These are phyloP conservation scores for Tupiocoris notatus DNA, from an alignment of 2,888 invertebrate genomes.

Conservation along the genomic window DNA sequence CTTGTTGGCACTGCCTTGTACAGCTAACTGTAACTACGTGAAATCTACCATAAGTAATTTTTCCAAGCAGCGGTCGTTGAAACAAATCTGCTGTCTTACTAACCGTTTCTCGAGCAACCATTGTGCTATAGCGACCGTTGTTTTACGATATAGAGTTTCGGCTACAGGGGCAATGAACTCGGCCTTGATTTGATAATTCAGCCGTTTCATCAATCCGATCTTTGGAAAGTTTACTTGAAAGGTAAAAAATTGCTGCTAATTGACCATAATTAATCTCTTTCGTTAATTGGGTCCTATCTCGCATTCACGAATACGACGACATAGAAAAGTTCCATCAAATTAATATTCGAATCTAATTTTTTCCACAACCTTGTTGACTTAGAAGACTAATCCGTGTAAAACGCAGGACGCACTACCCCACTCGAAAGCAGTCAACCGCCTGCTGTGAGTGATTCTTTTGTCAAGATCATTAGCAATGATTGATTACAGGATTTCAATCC, in stretches of 20 bases:
- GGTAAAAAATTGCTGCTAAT: neutral
- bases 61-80: too few relatives aligned
- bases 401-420: neutral
- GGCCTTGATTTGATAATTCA: too few relatives aligned
- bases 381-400: neutral
- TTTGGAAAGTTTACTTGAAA: too few relatives aligned
- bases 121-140: too few relatives aligned
- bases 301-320: neutral
- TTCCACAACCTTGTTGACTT: neutral
- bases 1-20: too few relatives aligned
- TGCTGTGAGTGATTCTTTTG: neutral
- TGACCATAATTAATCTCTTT: neutral
- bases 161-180: too few relatives aligned
- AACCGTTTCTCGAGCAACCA: too few relatives aligned
- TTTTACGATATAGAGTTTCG: too few relatives aligned
- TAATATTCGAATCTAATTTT: neutral
- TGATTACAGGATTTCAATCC: neutral
- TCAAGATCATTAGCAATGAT: neutral
- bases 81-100: too few relatives aligned
- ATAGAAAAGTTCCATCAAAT: neutral
- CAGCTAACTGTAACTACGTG: too few relatives aligned
- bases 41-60: too few relatives aligned
- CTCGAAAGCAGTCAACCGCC: neutral
- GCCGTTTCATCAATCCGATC: too few relatives aligned
- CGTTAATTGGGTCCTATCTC: neutral